Evolutionary conservation across 2,888 invertebrate genomes (phyloP), one percentile per base, ranked within the genome.

Genomic region (Eupithecia tripunctaria): DNA sequence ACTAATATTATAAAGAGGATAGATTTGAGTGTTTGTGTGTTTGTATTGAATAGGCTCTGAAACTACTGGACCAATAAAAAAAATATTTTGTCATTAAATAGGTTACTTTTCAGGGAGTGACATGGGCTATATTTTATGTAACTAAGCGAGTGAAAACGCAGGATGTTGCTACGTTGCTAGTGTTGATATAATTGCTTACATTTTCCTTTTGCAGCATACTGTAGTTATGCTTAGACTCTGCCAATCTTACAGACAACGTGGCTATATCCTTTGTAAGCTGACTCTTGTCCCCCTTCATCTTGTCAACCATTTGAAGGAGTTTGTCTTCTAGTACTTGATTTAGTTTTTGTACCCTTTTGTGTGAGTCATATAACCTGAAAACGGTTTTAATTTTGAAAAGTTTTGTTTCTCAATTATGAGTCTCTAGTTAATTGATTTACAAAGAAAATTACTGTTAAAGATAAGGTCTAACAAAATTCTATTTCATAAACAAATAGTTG

Each of bases 301-400:
- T 97, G 91, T 98, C 98, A 8, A 99, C 99, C 90, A 99, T 96
- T 91, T 97, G 97, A 75, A 99, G 93, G 76, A 99, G 93, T 89
- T 99, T 99, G 89, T 99, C 99, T 94, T 99, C 99, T 82, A 99
- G 95, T 81, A 97, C 97, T 95, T 99, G 98, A 92, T 99, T 99
- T 60, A 99, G 96, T 91, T 97, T 98, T 91, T 99, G 99, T 73
- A 99, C 97, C 85, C 98, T 96, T 88, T 98, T 98, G 86, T 99
- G 98, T 71, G 98, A 98, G 87, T 99, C 99, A 91, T 97, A 97
- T 81, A 99, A 95, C 84, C 99, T 97, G 86, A 47, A 88, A 87
- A 32, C 15, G 7, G 29, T 29, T 60, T 59, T 60, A 1, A 27
- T 59, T 27, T 59, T 21, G 5, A 27, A 10, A 60, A 5, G 5